Evolutionary conservation across 2,113 vertebrate species (phyloP).

Genomic region (Cyprinodon tularosa): DNA sequence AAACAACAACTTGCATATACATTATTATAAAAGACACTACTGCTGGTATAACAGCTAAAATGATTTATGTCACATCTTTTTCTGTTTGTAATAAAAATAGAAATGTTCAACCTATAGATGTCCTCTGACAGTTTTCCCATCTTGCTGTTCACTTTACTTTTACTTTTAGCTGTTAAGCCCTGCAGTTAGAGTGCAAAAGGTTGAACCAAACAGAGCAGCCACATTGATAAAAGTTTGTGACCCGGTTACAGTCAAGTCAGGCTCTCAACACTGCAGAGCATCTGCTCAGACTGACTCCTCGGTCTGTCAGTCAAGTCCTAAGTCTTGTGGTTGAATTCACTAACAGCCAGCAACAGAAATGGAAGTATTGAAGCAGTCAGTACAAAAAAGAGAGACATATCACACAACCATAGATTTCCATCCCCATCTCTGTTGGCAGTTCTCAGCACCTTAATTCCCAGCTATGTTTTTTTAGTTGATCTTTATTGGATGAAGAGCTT

Average conservation of each 20-base stretch:
- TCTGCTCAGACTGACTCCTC: not conserved
- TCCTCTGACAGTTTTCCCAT: not conserved
- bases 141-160: not conserved
- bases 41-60: not conserved
- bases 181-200: not conserved
- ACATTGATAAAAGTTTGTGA: not conserved
- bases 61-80: not conserved
- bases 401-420: not conserved
- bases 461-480: not conserved
- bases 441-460: not conserved
- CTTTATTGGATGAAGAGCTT: not conserved
- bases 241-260: not conserved
- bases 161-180: not conserved
- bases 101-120: not conserved
- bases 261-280: not conserved
- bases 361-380: slow-evolving; percentile 4
- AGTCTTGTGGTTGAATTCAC: not conserved
- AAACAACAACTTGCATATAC: not conserved
- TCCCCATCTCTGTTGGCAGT: slow-evolving; percentile 7
- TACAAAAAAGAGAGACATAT: not conserved
- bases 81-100: not conserved
- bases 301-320: not conserved
- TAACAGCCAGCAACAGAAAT: not conserved
- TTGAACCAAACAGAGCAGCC: not conserved
- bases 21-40: not conserved